Evolutionary conservation across 2,113 vertebrate species (phyloP), one percentile per base, ranked within the genome.

Genomic region (Menura novaehollandiae): DNA sequence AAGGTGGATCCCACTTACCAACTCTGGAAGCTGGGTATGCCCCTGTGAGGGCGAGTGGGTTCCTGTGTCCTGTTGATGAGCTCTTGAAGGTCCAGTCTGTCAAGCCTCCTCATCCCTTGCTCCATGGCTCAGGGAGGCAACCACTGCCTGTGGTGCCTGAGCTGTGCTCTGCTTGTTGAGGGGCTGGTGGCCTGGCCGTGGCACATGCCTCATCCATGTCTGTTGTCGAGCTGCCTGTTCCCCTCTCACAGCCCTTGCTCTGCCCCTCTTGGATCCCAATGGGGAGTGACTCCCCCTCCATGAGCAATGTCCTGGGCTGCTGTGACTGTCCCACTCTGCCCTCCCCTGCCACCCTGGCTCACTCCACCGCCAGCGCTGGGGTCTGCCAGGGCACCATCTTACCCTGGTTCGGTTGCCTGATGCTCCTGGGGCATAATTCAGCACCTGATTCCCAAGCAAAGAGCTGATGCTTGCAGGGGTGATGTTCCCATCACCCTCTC

Each of bases 311-410:
- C 46, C 58, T 30, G 46, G 33, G 59, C 28, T 1, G 13, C 44
- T 33, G 47, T 37, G n/a, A 6, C 43, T 18, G 28, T 59, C 47
- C 47, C 28, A 0, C 56, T 53, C 74, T 88, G 44, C 44, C 44
- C 7, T 51, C 2, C 28, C 14, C n/a, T 24, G 19, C 71, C 47
- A 8, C 20, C 6, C 17, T 0, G 2, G 13, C 66, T 84, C 3
- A 0, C 13, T 13, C 39, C 9, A 6, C 15, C 0, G 0, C 10
- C 32, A 2, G 2, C 0, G 1, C 0, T 10, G 6, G 13, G 9
- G n/a, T n/a, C 63, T 69, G 33, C 6, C 21, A 21, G 75, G 56
- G 9, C 43, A 47, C 22, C 12, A 0, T 9, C 18, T 46, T 44
- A 5, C 43, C 4, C 0, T 3, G 16, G 5, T 13, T 83, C 27